phyloP scores from a whole-genome alignment of 1,140 invertebrate genomes.

The Drosophila mayri region DNA sequence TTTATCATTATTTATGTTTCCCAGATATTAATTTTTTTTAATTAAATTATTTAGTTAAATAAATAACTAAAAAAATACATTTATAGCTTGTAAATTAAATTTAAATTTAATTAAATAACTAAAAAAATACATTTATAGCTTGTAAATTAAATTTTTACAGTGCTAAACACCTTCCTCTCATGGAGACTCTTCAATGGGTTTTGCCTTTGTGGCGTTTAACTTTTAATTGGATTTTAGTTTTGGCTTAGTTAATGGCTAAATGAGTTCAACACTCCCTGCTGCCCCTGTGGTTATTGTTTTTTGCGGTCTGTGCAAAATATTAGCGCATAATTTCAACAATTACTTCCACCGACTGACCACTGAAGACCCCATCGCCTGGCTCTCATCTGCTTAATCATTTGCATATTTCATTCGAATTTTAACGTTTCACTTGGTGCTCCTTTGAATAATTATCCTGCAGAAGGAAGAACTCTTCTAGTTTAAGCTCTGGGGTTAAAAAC shows the following conservation, averaged over 20 bases:
- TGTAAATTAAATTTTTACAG: no score
- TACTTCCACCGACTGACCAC: slow-evolving; percentile 64
- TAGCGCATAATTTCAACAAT: slow-evolving; percentile 69
- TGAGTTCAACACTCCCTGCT: slow-evolving; percentile 31
- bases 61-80: no score
- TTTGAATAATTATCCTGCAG: slow-evolving; percentile 40
- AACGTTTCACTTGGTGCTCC: slow-evolving; percentile 12
- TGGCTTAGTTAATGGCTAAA: slow-evolving; percentile 45
- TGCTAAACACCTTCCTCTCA: no score
- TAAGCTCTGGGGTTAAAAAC: not conserved
- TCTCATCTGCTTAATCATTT: slow-evolving; percentile 48
- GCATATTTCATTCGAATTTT: slow-evolving; percentile 63
- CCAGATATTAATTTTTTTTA: no score
- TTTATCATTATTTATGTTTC: no score
- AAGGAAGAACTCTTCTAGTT: slow-evolving; percentile 1
- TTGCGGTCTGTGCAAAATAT: slow-evolving; percentile 45
- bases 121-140: no score
- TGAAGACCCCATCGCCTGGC: slow-evolving; percentile 3
- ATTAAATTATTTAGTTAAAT: no score
- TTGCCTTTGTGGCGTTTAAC: slow-evolving; percentile 65
- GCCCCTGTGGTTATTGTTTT: slow-evolving; percentile 2
- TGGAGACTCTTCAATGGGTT: slow-evolving; percentile 23
- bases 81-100: no score
- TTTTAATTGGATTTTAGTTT: slow-evolving; percentile 78
- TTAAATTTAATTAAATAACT: no score